Conservation (phyloP, 23 tunicate species). For the Trididemnum clinides region DNA sequence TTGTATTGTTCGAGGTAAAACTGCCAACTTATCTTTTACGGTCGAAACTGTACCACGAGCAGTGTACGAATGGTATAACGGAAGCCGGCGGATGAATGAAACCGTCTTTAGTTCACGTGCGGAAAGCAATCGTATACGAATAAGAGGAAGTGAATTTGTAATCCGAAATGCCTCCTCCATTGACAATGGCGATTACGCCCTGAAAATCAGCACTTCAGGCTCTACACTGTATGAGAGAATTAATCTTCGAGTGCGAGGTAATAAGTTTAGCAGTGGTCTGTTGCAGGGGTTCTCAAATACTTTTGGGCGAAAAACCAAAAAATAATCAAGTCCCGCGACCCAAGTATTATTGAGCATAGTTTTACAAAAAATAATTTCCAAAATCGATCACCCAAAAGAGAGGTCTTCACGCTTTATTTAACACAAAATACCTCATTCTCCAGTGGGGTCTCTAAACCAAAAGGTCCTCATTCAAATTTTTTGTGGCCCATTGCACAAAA, state of each 20-base stretch:
- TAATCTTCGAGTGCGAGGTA: slow-evolving; percentile 27
- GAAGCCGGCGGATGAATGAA: background rate
- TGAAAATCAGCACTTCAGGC: background rate
- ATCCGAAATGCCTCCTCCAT: background rate
- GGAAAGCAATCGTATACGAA: background rate
- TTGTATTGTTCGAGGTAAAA: background rate
- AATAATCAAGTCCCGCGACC: too few relatives aligned
- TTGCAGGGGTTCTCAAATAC: too few relatives aligned
- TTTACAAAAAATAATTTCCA: too few relatives aligned
- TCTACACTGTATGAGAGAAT: background rate
- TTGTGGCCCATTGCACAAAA: too few relatives aligned
- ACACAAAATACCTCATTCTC: too few relatives aligned
- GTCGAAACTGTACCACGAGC: slow-evolving; percentile 35
- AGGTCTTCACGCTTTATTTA: too few relatives aligned
- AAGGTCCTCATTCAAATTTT: too few relatives aligned
- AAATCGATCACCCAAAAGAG: too few relatives aligned
- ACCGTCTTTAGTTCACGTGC: background rate
- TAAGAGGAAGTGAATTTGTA: slow-evolving; percentile 14
- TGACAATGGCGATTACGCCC: slow-evolving; percentile 36
- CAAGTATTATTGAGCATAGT: too few relatives aligned
- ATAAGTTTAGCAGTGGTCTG: too few relatives aligned
- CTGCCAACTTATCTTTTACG: slow-evolving; percentile 15
- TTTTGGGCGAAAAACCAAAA: too few relatives aligned
- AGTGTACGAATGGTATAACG: slow-evolving; percentile 24
- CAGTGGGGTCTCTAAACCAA: too few relatives aligned